Evolutionary conservation across 2,888 invertebrate species (phyloP), one percentile per base, ranked within the genome.

Genomic region (Cerastoderma edule): DNA sequence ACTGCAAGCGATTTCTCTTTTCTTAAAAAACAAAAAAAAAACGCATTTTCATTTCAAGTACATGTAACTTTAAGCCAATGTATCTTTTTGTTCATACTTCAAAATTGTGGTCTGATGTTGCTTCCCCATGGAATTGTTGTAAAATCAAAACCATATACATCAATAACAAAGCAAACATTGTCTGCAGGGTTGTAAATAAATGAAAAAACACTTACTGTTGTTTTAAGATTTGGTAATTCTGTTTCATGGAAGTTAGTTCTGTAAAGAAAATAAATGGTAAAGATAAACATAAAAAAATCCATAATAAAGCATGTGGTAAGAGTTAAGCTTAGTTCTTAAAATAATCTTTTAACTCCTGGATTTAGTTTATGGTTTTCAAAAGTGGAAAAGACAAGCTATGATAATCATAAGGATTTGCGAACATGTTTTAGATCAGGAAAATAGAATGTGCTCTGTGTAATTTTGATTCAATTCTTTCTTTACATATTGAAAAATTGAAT

Each of bases 231-330:
- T 44, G 85, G 85, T 30, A 92, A 67, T 27, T 89, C 89, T 33
- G 87, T 88, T 66, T 83, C 85, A 75, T 92, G 91, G 87, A 90
- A 91, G 27, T 85, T 86, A 10, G 88, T 87, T 35, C 91, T 91
- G 86, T 10, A 85, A 86, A 74, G 68, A 19, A 74, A 22, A 22
- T 5, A 72, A 79, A 48, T 66, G 60, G 64, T 50, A 24, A 66
- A 46, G 50, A 39, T 39, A 24, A 64, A 13, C 30, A n/a, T n/a
- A n/a, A n/a, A n/a, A n/a, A n/a, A n/a, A n/a, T n/a, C n/a, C n/a
- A n/a, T n/a, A n/a, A n/a, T n/a, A n/a, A n/a, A n/a, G n/a, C n/a
- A n/a, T n/a, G n/a, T n/a, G n/a, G n/a, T n/a, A n/a, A n/a, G n/a
- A n/a, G n/a, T n/a, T n/a, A n/a, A n/a, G n/a, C n/a, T 19, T 53